Evolutionary conservation across 2,888 invertebrate genomes (phyloP).

Genomic region (Drosophila mercatorum): DNA sequence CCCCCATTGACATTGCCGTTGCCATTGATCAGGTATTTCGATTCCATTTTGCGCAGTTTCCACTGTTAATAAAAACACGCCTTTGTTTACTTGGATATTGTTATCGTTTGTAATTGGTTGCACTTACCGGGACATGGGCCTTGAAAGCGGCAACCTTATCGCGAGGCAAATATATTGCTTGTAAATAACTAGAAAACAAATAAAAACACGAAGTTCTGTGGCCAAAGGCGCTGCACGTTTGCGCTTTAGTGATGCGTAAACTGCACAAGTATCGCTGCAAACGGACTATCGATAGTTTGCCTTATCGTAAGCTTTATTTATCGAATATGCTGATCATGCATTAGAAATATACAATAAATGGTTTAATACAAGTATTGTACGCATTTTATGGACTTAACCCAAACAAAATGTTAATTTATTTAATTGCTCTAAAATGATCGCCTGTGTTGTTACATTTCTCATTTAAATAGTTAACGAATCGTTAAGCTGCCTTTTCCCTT

Average conservation of each 20-base stretch:
- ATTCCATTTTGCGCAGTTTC: conserved; percentile 47
- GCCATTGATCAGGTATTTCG: conserved; percentile 46
- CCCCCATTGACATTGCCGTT: conserved; percentile 28
- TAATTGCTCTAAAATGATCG: too few species aligned
- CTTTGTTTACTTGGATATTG: conserved; percentile 20
- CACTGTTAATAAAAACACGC: conserved; percentile 12
- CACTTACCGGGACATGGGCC: conserved; percentile 37
- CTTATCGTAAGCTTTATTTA: neutral
- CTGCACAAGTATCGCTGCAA: neutral
- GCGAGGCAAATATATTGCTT: conserved; percentile 30
- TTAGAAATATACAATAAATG: too few species aligned
- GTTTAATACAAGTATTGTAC: too few species aligned
- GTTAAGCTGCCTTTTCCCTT: too few species aligned
- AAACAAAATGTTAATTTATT: too few species aligned
- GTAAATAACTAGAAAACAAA: conserved; percentile 19
- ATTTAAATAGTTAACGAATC: neutral
- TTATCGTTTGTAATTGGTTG: conserved; percentile 2
- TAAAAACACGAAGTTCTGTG: neutral
- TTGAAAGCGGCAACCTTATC: conserved; percentile 24
- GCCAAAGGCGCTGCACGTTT: conserved; percentile 24
- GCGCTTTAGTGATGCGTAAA: conserved; percentile 20
- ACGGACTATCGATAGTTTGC: neutral
- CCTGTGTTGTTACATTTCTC: too few species aligned
- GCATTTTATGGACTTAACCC: too few species aligned
- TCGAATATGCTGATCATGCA: conserved; percentile 1